Evolutionary conservation across 2,888 invertebrate species (phyloP), one percentile per base, ranked within the genome.

Genomic region (Hartigia nigra): DNA sequence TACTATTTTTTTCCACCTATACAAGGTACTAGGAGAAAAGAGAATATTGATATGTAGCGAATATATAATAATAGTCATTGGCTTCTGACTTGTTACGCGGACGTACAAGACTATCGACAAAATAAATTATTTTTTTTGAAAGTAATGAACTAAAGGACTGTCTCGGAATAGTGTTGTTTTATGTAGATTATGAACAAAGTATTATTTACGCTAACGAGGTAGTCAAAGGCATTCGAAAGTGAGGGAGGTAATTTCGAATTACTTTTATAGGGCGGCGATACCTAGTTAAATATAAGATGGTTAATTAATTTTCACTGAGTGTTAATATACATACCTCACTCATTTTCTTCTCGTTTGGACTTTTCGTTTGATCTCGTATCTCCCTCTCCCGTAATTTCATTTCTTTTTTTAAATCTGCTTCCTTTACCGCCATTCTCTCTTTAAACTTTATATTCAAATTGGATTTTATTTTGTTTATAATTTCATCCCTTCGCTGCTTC

Each of bases 401-500:
- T 70, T 81, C 76, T 37, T 81, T 76, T 69, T 72, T 35, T 39
- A 77, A 75, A 75, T 80, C 81, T 80, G 80, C 78, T 75, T 77
- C 79, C 39, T 78, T 80, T 79, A 81, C 55, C 39, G 78, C 80
- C n/a, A 79, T 69, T 34, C 83, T 79, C 35, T 80, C 77, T 35
- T 72, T 74, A 32, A 79, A 80, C 78, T 84, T 84, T 76, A 79
- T 78, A 55, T 81, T 69, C 82, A 84, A 80, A 55, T 81, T 83
- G 78, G 78, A 80, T 79, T 82, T 81, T 55, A 81, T 81, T 79
- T 32, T 81, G 32, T 80, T 81, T 79, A 83, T 80, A 55, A 78
- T 84, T 78, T 82, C 79, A 70, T 82, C 77, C 70, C 83, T 83
- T 77, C 82, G 83, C 55, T 76, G 74, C 75, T 81, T 83, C 74